A percentile compares a stretch with the other conserved stretches of the same genome.
Conservation (phyloP, 2,113 vertebrate species). For the Charadrius vociferus region DNA sequence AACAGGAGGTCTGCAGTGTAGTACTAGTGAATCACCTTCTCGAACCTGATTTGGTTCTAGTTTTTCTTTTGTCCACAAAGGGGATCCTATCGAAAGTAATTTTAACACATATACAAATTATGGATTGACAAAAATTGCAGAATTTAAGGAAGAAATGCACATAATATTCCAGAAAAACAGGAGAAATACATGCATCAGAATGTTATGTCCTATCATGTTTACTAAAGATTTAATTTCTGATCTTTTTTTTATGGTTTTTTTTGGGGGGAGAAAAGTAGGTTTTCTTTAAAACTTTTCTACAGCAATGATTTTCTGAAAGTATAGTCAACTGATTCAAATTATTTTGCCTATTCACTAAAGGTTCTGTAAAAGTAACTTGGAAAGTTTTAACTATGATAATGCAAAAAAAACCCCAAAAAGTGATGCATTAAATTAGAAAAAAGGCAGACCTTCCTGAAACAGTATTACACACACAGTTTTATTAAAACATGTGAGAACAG, state of each 20-base stretch:
- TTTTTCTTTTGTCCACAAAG: slow-evolving; percentile 96
- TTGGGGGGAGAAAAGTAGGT: not conserved
- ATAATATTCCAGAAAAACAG: not conserved
- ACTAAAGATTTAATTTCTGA: not conserved
- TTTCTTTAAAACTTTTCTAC: not conserved
- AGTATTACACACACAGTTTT: not conserved
- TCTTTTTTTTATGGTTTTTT: not conserved
- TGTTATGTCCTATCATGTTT: not conserved
- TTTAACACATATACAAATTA: not conserved
- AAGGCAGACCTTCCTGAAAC: not conserved
- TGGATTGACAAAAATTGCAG: not conserved
- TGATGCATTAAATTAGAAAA: not conserved
- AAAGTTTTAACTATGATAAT: not conserved
- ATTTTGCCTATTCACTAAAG: not conserved
- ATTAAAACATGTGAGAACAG: not conserved
- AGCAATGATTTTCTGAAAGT: not conserved
- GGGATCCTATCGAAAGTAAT: slow-evolving; percentile 82
- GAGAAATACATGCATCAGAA: not conserved
- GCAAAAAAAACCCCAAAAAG: not conserved
- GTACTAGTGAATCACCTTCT: slow-evolving; percentile 86
- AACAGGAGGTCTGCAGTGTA: slow-evolving; percentile 90
- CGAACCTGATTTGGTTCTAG: slow-evolving; percentile 83
- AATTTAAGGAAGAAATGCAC: not conserved
- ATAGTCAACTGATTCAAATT: not conserved
- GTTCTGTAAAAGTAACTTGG: not conserved